Conservation (phyloP, 2,797 vertebrate species). For the Pangasius sanitwongsei region DNA sequence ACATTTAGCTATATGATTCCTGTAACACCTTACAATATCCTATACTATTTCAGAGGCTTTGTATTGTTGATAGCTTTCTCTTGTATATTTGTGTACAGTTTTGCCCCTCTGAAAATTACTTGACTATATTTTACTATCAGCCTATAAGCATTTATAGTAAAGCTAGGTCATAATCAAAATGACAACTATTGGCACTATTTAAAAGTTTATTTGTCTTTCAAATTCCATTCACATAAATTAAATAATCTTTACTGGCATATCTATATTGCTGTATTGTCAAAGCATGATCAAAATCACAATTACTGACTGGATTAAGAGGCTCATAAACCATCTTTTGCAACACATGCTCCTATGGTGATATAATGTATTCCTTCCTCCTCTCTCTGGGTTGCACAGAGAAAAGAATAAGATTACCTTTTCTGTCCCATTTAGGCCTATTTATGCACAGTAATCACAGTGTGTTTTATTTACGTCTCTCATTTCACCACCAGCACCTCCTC, state of each 20-base stretch:
- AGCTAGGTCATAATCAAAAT: neutral
- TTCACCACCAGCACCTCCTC: conserved; percentile 11
- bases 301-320: neutral
- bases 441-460: conserved; percentile 33
- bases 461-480: conserved; percentile 23
- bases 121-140: neutral
- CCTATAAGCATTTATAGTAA: neutral
- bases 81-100: neutral
- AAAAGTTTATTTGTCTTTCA: neutral
- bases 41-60: neutral
- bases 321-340: neutral
- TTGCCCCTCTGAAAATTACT: neutral
- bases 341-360: neutral
- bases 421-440: conserved; percentile 23
- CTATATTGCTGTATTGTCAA: neutral
- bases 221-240: neutral
- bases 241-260: neutral
- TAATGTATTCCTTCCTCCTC: neutral
- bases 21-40: neutral
- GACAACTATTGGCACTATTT: neutral
- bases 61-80: neutral
- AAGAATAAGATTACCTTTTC: conserved; percentile 19
- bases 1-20: neutral
- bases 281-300: neutral
- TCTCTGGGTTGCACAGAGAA: neutral